Evolutionary conservation across 2,797 vertebrate genomes (phyloP), one percentile per base, ranked within the genome.

Genomic region (Aselliscus stoliczkanus): DNA sequence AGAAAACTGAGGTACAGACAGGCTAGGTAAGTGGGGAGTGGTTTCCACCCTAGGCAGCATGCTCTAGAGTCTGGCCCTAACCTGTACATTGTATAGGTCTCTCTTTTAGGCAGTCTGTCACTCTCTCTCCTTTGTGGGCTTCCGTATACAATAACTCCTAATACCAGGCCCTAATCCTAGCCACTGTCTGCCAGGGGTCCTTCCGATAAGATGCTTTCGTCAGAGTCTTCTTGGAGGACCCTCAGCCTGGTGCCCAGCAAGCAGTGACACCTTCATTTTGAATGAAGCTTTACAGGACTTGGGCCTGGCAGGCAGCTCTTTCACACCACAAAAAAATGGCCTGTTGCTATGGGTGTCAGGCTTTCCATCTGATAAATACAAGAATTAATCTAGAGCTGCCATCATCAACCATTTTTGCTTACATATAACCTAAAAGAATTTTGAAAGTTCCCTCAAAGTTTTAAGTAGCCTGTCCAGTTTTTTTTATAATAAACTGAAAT

Each of bases 1-100:
- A 84, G 47, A 27, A 89, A 95, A 79, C 34, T n/a, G 62, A 91
- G 58, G 65, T 64, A 88, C 27, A 64, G 15, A 60, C 50, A 70
- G 21, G 20, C 47, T n/a, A 50, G 52, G 37, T 25, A 44, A 58
- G 7, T 70, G 25, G 52, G 6, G 37, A 12, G 31, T 54, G 11
- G 18, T 75, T 70, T 84, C 62, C 5, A 18, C 13, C 34, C 18
- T 6, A 13, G 67, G 47, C 3, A 20, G 42, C 42, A 67, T 69
- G n/a, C 44, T 47, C 29, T 17, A 14, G 42, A 72, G 31, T 12
- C 29, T 56, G 50, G 42, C 42, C 34, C 75, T 80, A 8, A 34
- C 11, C 6, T 69, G 2, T 42, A 4, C 4, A 0, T 8, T 15
- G 9, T 12, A 2, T 12, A 21, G 27, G 8, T 15, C 21, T 70